phyloP scores from a whole-genome alignment of 2,888 invertebrate genomes.

The Harpalus rufipes region DNA sequence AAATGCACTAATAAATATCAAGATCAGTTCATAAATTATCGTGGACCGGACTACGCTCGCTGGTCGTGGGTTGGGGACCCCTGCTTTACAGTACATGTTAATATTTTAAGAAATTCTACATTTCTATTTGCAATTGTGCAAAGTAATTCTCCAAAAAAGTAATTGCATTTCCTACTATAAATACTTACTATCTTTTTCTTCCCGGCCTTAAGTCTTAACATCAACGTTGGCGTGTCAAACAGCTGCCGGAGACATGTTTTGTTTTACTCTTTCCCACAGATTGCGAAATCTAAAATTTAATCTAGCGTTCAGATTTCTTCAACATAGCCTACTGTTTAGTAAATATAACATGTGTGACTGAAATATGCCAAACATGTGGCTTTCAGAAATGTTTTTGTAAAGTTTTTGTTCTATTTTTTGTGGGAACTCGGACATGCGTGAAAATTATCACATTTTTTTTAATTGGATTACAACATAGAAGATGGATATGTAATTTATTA shows the following conservation, averaged over 20 bases:
- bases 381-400: not conserved
- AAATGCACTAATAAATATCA: no score
- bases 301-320: not conserved
- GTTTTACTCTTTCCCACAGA: conserved; percentile 16
- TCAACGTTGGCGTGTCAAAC: not conserved
- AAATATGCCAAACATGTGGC: conserved; percentile 5
- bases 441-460: not conserved
- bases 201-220: not conserved
- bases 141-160: no score
- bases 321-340: not conserved
- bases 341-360: conserved; percentile 8
- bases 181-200: no score
- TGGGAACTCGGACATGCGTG: conserved; percentile 9
- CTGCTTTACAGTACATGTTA: no score
- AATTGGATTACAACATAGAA: no score
- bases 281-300: not conserved
- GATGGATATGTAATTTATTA: no score
- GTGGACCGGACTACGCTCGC: no score
- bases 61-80: no score
- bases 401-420: conserved; percentile 13
- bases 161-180: no score
- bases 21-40: no score
- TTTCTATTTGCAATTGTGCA: no score
- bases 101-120: no score
- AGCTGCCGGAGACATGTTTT: not conserved